phyloP scores from a whole-genome alignment of 2,113 vertebrate genomes.

The Meriones unguiculatus region DNA sequence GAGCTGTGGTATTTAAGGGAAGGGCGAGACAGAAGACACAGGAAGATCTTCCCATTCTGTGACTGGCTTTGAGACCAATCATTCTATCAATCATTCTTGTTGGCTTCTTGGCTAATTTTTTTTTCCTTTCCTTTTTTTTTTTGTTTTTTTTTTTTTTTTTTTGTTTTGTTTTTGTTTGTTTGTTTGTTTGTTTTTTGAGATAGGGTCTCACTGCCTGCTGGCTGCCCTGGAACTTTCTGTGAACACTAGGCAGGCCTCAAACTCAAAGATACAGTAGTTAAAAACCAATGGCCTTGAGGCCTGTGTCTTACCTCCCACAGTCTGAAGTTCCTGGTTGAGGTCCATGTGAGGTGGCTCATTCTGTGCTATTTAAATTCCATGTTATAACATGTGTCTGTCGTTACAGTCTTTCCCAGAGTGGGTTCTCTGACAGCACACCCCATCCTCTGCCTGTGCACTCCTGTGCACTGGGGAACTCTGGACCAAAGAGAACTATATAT shows the following conservation, averaged over 20 bases:
- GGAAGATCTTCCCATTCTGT: accelerated
- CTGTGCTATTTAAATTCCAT: neutral
- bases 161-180: too few species aligned
- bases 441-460: neutral
- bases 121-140: too few species aligned
- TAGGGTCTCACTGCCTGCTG: neutral
- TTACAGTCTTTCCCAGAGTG: accelerated
- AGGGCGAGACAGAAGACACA: neutral
- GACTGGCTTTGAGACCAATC: neutral
- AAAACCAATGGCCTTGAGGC: accelerated
- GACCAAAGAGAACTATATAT: neutral
- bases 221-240: neutral
- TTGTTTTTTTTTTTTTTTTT: too few species aligned
- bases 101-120: too few species aligned
- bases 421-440: neutral
- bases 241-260: neutral
- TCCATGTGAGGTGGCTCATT: neutral
- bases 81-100: accelerated
- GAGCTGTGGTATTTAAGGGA: neutral
- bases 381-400: neutral
- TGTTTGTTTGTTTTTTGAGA: neutral
- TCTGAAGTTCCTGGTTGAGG: neutral
- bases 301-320: neutral
- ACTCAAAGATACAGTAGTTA: neutral
- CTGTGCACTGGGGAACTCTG: neutral